Evolutionary conservation across 2,888 invertebrate genomes (phyloP).

Genomic region (Danaus chrysippus): DNA sequence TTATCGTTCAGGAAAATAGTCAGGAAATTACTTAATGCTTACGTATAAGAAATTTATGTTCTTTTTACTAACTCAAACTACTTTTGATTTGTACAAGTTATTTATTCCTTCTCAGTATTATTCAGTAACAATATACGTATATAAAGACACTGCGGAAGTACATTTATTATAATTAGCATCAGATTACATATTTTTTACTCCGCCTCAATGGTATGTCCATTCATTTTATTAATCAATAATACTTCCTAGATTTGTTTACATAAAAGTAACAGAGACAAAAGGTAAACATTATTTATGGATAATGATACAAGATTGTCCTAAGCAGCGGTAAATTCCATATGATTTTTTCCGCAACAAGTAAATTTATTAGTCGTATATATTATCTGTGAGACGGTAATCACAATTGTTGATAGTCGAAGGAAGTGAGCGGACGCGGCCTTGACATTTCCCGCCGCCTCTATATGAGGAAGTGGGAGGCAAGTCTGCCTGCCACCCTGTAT

Average conservation of each 20-base stretch:
- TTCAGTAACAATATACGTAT: no score
- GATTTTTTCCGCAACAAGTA: constrained; percentile 33
- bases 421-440: constrained; percentile 73
- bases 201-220: no score
- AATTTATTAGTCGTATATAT: constrained; percentile 34
- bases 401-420: constrained; percentile 46
- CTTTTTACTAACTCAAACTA: neutral
- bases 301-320: constrained; percentile 11
- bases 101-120: no score
- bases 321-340: constrained; percentile 29
- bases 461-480: constrained; percentile 58
- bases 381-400: constrained; percentile 37
- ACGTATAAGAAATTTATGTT: constrained; percentile 25
- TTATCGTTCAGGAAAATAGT: constrained; percentile 44
- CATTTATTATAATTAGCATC: no score
- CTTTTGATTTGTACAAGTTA: no score
- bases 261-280: neutral
- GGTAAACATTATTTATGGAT: constrained; percentile 8
- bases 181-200: no score
- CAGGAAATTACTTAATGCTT: constrained; percentile 40
- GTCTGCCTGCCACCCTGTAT: constrained; percentile 35
- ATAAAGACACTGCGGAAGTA: no score
- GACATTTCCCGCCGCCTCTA: constrained; percentile 65
- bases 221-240: no score
- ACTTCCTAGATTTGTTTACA: no score